These are phyloP conservation scores for Calypte anna DNA, from an alignment of 2,113 vertebrate species.

Conservation along the genomic window DNA sequence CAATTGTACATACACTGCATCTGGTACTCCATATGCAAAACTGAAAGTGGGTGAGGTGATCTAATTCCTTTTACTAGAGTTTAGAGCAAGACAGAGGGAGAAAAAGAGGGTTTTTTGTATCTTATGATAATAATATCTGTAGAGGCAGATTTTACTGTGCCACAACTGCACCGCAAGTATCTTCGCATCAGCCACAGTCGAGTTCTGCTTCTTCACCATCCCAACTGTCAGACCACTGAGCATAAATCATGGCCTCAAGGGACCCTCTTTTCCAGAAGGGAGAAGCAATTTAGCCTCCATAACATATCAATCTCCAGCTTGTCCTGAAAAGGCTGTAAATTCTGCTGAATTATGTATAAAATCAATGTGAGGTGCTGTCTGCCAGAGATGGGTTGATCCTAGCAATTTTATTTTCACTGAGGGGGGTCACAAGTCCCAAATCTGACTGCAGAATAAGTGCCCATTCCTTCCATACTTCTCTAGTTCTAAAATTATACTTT, in stretches of 20 bases:
- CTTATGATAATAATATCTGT: background rate
- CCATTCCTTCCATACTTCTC: background rate
- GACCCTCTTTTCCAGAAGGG: conserved; percentile 59
- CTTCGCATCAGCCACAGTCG: background rate
- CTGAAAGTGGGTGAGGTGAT: background rate
- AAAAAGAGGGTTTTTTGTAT: background rate
- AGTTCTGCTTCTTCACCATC: background rate
- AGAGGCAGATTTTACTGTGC: background rate
- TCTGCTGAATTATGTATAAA: conserved; percentile 67
- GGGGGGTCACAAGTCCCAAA: conserved; percentile 15
- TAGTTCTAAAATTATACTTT: background rate
- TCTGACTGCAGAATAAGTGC: background rate
- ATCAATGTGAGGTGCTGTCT: conserved; percentile 31
- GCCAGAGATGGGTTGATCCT: conserved; percentile 40
- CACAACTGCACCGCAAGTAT: background rate
- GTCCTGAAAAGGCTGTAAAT: conserved; percentile 45
- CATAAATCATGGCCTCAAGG: conserved; percentile 33
- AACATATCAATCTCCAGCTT: conserved; percentile 58
- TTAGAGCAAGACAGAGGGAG: background rate
- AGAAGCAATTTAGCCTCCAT: conserved; percentile 61
- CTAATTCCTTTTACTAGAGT: background rate
- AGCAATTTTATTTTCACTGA: conserved; percentile 42
- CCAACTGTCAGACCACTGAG: conserved; percentile 4
- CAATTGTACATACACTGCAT: background rate
- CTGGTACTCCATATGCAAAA: background rate